Evolutionary conservation across 1,140 invertebrate species (phyloP).

Genomic region (Bombus fervidus): DNA sequence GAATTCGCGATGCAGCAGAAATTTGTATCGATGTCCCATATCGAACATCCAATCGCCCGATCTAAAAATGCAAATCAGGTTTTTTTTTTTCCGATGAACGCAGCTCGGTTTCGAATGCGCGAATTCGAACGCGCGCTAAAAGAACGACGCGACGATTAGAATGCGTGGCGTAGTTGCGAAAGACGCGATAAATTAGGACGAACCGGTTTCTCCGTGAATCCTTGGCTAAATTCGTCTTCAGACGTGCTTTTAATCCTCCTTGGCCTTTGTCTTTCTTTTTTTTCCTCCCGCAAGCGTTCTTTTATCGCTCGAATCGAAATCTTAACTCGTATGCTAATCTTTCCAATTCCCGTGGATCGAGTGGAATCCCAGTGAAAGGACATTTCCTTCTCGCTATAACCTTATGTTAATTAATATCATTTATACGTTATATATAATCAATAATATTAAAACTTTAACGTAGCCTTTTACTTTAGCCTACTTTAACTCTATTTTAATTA

Average conservation of each 20-base stretch:
- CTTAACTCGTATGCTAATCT: neutral
- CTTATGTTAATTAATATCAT: too few species aligned
- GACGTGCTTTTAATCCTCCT: neutral
- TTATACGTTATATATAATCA: too few species aligned
- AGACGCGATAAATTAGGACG: constrained; percentile 23
- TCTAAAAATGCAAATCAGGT: constrained; percentile 17
- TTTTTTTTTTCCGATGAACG: neutral
- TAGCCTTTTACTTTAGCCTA: too few species aligned
- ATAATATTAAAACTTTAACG: neutral
- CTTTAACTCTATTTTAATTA: neutral
- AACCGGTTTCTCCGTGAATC: constrained; percentile 47
- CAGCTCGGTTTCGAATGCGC: neutral
- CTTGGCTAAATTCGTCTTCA: constrained; percentile 9
- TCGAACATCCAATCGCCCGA: too few species aligned
- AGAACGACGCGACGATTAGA: neutral
- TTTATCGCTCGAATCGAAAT: neutral
- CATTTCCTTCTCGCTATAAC: too few species aligned
- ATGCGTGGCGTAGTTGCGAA: neutral
- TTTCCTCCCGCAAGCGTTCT: neutral
- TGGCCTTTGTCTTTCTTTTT: neutral
- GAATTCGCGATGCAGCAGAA: neutral
- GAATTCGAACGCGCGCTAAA: neutral
- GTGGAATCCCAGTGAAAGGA: too few species aligned
- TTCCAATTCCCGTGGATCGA: too few species aligned
- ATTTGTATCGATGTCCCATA: neutral